Evolutionary conservation across 2,113 vertebrate genomes (phyloP), one percentile per base, ranked within the genome.

Genomic region (Callorhinus ursinus): DNA sequence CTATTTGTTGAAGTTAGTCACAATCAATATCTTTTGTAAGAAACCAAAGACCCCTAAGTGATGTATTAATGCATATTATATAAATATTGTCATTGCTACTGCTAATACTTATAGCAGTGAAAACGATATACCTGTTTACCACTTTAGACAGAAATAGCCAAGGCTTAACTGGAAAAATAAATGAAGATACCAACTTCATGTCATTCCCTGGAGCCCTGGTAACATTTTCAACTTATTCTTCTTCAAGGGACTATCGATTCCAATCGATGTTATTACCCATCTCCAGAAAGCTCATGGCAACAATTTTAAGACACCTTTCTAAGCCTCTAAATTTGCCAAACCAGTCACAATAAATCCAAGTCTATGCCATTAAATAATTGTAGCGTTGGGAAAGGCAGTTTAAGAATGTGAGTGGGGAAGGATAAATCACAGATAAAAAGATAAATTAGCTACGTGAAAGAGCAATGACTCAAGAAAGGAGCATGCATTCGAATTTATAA

Each of bases 301-400:
- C 46, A 74, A 91, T 76, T 95, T 93, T 69, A 81, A 96, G 96
- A n/a, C 46, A 90, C 59, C 49, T 96, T 95, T 85, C 71, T 91
- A 72, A 93, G 85, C 89, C 80, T 92, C 59, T 96, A 91, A 88
- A 95, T 96, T 96, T 97, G 79, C 90, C 80, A 61, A 46, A 81
- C 22, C 24, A 51, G 46, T 89, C 71, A 90, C 31, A 67, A 80
- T 57, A 79, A 92, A 96, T 88, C 39, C 81, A 90, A 67, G 28
- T 65, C 71, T 22, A 8, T 42, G 74, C 63, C 57, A 90, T 94
- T 97, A 92, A 95, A 53, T 93, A 84, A 92, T 11, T 74, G 74
- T 36, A 92, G 80, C 57, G 84, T 46, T 88, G 36, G 83, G 24
- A 84, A 93, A 93, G 53, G 15, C 49, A 80, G 46, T 69, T 95